These are phyloP conservation scores for Nymphicus hollandicus DNA, from an alignment of 2,113 vertebrate genomes.

Conservation along the genomic window DNA sequence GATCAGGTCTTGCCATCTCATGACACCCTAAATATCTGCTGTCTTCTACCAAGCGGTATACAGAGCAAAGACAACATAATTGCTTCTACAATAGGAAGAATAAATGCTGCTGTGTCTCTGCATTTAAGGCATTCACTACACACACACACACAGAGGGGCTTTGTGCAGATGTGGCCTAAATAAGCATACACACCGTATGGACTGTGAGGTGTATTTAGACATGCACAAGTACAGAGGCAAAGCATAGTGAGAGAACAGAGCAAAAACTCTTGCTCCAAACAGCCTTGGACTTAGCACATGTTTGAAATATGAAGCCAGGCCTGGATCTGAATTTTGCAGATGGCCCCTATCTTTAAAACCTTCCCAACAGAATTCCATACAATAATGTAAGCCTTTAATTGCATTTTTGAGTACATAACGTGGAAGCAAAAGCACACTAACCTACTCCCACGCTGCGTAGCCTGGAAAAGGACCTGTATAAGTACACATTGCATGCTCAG, in stretches of 20 bases:
- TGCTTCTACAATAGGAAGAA: background rate
- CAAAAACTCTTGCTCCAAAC: background rate
- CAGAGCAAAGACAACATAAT: accelerated
- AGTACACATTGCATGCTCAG: background rate
- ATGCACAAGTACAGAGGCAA: background rate
- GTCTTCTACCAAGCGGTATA: background rate
- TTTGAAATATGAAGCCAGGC: background rate
- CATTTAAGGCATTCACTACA: background rate
- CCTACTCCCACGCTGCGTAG: background rate
- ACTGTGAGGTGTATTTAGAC: background rate
- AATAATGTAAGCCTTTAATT: background rate
- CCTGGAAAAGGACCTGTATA: background rate
- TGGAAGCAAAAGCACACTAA: background rate
- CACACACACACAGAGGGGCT: background rate
- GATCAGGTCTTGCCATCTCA: background rate
- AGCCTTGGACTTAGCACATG: background rate
- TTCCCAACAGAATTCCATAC: background rate
- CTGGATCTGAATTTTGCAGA: background rate
- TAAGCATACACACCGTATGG: accelerated
- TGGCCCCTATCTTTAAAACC: background rate
- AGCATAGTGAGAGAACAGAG: background rate
- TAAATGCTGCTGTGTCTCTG: background rate
- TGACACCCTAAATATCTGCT: background rate
- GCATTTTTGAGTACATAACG: background rate
- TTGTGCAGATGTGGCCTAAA: accelerated